phyloP scores from a whole-genome alignment of 2,113 vertebrate species.

The Clarias macrocephalus region DNA sequence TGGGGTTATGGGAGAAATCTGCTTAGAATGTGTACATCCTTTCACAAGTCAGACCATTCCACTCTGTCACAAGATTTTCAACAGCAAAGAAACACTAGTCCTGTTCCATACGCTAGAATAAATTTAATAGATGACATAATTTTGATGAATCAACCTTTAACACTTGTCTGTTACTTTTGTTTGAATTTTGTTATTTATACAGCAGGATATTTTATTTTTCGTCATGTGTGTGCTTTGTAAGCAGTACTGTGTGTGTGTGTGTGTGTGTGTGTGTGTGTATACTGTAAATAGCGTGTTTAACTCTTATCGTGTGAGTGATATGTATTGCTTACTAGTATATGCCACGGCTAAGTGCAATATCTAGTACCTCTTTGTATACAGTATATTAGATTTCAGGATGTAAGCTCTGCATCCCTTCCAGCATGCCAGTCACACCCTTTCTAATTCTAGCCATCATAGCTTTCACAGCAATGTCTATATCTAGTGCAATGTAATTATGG shows the following conservation, averaged over 20 bases:
- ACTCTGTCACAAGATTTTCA: background rate
- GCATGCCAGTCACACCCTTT: conserved; percentile 9
- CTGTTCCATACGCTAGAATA: background rate
- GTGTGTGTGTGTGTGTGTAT: background rate
- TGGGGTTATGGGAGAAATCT: background rate
- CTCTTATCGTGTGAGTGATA: background rate
- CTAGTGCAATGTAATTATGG: conserved; percentile 20
- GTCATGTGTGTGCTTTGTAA: background rate
- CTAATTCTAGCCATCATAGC: conserved; percentile 19
- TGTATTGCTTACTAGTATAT: background rate
- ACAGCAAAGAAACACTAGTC: background rate
- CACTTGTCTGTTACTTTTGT: background rate
- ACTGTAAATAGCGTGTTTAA: background rate
- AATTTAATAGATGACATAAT: background rate
- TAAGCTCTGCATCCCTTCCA: conserved; percentile 2
- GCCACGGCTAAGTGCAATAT: background rate
- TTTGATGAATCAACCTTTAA: background rate
- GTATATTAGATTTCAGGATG: conserved; percentile 4
- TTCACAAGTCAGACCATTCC: background rate
- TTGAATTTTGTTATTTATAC: background rate
- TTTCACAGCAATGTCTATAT: conserved; percentile 27
- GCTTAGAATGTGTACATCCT: background rate
- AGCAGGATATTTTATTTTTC: background rate
- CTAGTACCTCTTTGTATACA: background rate
- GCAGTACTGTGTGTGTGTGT: background rate